phyloP scores from a whole-genome alignment of 2,888 invertebrate genomes.

The Trichacis sp. region DNA sequence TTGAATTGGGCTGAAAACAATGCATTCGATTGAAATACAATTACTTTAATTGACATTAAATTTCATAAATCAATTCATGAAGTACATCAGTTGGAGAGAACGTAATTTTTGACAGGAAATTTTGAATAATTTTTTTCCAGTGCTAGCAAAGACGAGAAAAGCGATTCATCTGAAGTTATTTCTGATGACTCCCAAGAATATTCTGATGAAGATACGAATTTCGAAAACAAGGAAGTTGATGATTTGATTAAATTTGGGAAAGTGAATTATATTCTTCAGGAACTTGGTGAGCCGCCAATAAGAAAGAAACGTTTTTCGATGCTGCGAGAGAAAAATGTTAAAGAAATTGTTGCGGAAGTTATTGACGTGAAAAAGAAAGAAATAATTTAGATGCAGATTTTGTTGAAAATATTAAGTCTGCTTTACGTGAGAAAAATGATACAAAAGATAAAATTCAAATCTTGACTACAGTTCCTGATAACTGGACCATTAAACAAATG shows the following conservation, averaged over 20 bases:
- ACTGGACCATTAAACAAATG: slow-evolving; percentile 11
- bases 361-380: neutral
- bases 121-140: neutral
- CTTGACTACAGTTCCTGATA: slow-evolving; percentile 13
- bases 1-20: no score
- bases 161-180: neutral
- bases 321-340: neutral
- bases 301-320: neutral
- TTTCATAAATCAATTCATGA: no score
- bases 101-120: neutral
- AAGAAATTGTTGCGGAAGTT: neutral
- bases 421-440: slow-evolving; percentile 1
- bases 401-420: neutral
- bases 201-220: neutral
- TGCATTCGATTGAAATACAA: no score
- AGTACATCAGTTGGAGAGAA: no score
- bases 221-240: neutral
- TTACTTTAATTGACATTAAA: no score
- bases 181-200: neutral
- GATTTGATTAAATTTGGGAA: neutral
- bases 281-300: slow-evolving; percentile 7
- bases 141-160: neutral
- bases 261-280: neutral
- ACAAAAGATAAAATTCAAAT: slow-evolving; percentile 11
- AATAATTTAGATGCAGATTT: neutral